Evolutionary conservation across 2,113 vertebrate genomes (phyloP).

Genomic region (Bagarius yarrelli): DNA sequence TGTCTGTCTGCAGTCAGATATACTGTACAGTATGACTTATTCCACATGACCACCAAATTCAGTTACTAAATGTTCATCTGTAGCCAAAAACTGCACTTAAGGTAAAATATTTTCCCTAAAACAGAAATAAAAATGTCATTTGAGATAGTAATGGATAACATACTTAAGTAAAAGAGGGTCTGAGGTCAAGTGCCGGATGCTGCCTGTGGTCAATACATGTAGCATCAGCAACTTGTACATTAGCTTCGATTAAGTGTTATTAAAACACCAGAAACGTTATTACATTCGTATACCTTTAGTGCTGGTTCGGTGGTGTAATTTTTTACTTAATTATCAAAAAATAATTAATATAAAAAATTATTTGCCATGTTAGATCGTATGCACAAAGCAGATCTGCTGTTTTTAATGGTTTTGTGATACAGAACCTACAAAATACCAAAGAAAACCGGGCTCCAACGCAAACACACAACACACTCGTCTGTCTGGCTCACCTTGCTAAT

Average conservation of each 20-base stretch:
- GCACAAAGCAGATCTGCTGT: not conserved
- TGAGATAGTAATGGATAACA: constrained; percentile 45
- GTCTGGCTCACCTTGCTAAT: constrained; percentile 48
- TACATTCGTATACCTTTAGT: not conserved
- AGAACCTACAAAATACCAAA: constrained; percentile 3
- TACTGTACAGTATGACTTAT: not conserved
- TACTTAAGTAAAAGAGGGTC: constrained; percentile 11
- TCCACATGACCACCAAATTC: not conserved
- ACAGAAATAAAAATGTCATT: constrained; percentile 30
- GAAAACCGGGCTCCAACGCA: constrained; percentile 26
- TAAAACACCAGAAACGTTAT: not conserved
- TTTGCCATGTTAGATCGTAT: no score
- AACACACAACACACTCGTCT: constrained; percentile 31
- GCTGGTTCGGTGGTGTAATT: no score
- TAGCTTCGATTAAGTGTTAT: not conserved
- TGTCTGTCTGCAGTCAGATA: constrained; percentile 29
- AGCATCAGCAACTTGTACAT: constrained; percentile 1
- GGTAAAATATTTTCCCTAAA: not conserved
- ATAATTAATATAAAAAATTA: no score
- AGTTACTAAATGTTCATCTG: not conserved
- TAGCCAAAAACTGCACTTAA: constrained; percentile 10
- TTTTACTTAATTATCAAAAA: no score
- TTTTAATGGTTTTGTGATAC: not conserved
- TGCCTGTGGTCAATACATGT: constrained; percentile 18
- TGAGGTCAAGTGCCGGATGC: constrained; percentile 50